Evolutionary conservation across 2,888 invertebrate species (phyloP).

Genomic region (Polydrusus cervinus): DNA sequence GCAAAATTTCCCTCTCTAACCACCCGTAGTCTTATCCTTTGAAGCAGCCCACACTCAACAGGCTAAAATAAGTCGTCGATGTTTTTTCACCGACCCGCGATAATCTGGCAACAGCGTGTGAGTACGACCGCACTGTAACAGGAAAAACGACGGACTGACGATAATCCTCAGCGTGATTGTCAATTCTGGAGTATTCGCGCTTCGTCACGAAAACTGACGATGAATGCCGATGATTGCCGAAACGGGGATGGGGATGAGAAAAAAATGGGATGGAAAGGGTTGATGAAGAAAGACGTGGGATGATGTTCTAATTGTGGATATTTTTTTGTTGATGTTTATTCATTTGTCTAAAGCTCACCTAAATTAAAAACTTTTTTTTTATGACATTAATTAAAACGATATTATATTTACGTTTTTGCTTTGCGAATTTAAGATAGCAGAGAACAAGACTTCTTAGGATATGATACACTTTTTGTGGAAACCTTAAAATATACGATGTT

Average conservation of each 20-base stretch:
- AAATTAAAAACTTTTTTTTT: background rate
- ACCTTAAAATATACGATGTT: too few relatives aligned
- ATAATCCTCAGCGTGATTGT: slow-evolving; percentile 28
- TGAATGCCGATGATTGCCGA: background rate
- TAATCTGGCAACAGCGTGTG: slow-evolving; percentile 21
- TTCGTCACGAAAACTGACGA: background rate
- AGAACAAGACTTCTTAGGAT: too few relatives aligned
- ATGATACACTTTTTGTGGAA: too few relatives aligned
- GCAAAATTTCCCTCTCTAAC: background rate
- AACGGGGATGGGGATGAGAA: background rate
- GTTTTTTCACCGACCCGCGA: slow-evolving; percentile 42
- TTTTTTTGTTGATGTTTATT: background rate
- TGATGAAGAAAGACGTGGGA: slow-evolving; percentile 1
- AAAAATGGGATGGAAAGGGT: background rate
- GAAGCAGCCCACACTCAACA: slow-evolving; percentile 36
- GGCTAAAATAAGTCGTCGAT: slow-evolving; percentile 36
- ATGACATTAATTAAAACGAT: too few relatives aligned
- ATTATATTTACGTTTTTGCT: too few relatives aligned
- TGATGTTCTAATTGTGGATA: background rate
- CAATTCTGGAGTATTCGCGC: slow-evolving; percentile 21
- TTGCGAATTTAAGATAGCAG: too few relatives aligned
- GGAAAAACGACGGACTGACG: slow-evolving; percentile 37
- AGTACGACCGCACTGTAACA: slow-evolving; percentile 29
- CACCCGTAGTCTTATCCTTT: slow-evolving; percentile 18
- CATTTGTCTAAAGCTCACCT: background rate